Base-by-base conservation (phyloP, 2,888 invertebrate genomes). In the Mesochorus sp. region DNA sequence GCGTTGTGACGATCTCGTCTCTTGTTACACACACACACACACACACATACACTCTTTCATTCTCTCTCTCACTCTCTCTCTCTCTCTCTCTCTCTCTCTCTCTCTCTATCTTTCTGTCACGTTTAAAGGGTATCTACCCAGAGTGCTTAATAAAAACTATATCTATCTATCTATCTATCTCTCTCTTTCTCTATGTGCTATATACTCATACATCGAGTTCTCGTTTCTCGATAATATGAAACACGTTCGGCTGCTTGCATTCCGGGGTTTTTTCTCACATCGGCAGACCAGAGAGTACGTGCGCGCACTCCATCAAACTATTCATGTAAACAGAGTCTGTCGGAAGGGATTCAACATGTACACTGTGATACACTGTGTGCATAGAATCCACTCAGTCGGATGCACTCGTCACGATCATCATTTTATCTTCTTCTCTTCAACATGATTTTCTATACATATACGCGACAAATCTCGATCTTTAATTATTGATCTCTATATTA, bases 1-100 rank as follows among this genome's bases (percentile, higher is more conserved):
- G 44, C 68, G 37, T 24, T 31, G 68, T 53, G 42, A 21, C 59
- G 51, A 34, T 67, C 67, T 61, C 67, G 49, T 53, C 51, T 61
- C 28, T 57, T 78, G 51, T 34, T n/a, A n/a, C n/a, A n/a, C n/a
- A n/a, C n/a, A n/a, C n/a, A n/a, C n/a, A n/a, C n/a, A n/a, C n/a
- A n/a, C n/a, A n/a, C n/a, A n/a, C n/a, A n/a, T n/a, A n/a, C n/a
- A n/a, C n/a, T n/a, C n/a, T n/a, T n/a, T n/a, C n/a, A n/a, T n/a
- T n/a, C n/a, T n/a, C n/a, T n/a, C n/a, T n/a, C n/a, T n/a, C n/a
- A n/a, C n/a, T n/a, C n/a, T n/a, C n/a, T n/a, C n/a, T n/a, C n/a
- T n/a, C n/a, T n/a, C n/a, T n/a, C n/a, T n/a, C n/a, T n/a, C n/a
- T n/a, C n/a, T n/a, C n/a, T n/a, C n/a, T n/a, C n/a, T n/a, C n/a